These are phyloP conservation scores for Aphelenchoides besseyi DNA, from an alignment of 1,140 invertebrate genomes.

Conservation along the genomic window DNA sequence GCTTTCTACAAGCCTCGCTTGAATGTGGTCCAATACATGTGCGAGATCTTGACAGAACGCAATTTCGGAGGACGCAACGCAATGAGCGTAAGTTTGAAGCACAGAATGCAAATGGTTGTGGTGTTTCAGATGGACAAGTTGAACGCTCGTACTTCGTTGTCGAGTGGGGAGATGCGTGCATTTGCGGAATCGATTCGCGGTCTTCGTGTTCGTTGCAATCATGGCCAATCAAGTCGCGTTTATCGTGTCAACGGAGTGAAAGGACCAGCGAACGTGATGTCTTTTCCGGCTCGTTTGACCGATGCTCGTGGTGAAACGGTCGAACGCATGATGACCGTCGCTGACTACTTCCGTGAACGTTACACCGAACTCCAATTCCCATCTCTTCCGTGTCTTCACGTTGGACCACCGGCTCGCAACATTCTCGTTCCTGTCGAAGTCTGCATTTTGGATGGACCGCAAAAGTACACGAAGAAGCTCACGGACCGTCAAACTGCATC, in stretches of 20 bases:
- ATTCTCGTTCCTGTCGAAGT: slow-evolving; percentile 62
- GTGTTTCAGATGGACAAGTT: slow-evolving; percentile 33
- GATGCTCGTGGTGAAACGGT: not conserved
- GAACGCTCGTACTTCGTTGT: slow-evolving; percentile 36
- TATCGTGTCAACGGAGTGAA: slow-evolving; percentile 51
- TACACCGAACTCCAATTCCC: slow-evolving; percentile 53
- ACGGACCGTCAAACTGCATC: slow-evolving; percentile 46
- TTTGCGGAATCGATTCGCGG: slow-evolving; percentile 44
- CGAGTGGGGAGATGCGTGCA: slow-evolving; percentile 33
- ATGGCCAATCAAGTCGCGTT: slow-evolving; percentile 39
- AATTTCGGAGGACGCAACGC: slow-evolving; percentile 22
- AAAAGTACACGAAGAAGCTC: slow-evolving; percentile 57
- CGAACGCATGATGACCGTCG: slow-evolving; percentile 42
- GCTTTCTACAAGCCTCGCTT: slow-evolving; percentile 52
- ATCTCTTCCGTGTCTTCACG: slow-evolving; percentile 60
- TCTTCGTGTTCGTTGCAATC: slow-evolving; percentile 35
- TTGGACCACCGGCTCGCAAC: slow-evolving; percentile 45
- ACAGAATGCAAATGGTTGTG: not conserved
- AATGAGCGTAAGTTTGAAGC: not conserved
- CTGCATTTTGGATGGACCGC: slow-evolving; percentile 57
- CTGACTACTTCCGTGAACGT: slow-evolving; percentile 55
- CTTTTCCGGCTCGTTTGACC: slow-evolving; percentile 19
- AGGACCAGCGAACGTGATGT: slow-evolving; percentile 38
- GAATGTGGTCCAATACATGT: slow-evolving; percentile 50
- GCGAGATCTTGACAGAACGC: slow-evolving; percentile 42